Percentiles rank a stretch among this genome's conserved stretches.
phyloP scores from a whole-genome alignment of 2,888 invertebrate genomes.

The Apotomis betuletana region DNA sequence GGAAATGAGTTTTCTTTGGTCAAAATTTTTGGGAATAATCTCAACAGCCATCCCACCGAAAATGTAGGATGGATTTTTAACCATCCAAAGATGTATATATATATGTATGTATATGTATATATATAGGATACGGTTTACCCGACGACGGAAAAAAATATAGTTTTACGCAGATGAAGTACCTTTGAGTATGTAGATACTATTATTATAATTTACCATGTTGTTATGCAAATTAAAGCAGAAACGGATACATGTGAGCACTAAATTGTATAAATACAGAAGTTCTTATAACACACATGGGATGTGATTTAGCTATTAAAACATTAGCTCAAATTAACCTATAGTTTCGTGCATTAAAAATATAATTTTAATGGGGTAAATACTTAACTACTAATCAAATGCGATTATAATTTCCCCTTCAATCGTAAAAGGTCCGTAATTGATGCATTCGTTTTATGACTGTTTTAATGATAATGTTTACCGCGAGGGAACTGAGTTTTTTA shows the following conservation, averaged over 20 bases:
- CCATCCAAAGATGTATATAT: too few relatives aligned
- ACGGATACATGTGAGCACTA: not conserved
- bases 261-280: not conserved
- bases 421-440: not conserved
- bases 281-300: not conserved
- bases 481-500: not conserved
- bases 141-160: too few relatives aligned
- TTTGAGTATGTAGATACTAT: too few relatives aligned
- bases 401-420: not conserved
- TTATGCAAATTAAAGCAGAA: not conserved
- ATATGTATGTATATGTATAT: too few relatives aligned
- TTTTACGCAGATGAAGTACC: too few relatives aligned
- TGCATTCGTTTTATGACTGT: not conserved
- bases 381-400: not conserved
- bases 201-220: too few relatives aligned
- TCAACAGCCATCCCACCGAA: too few relatives aligned
- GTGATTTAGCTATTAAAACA: not conserved
- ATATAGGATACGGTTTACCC: too few relatives aligned
- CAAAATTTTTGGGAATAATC: too few relatives aligned
- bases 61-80: too few relatives aligned
- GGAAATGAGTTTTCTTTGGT: too few relatives aligned
- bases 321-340: conserved; percentile 10
- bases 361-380: not conserved
- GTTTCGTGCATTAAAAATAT: not conserved
- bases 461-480: not conserved